These are phyloP conservation scores for Furcifer pardalis DNA, from an alignment of 2,797 vertebrate genomes.

Conservation along the genomic window DNA sequence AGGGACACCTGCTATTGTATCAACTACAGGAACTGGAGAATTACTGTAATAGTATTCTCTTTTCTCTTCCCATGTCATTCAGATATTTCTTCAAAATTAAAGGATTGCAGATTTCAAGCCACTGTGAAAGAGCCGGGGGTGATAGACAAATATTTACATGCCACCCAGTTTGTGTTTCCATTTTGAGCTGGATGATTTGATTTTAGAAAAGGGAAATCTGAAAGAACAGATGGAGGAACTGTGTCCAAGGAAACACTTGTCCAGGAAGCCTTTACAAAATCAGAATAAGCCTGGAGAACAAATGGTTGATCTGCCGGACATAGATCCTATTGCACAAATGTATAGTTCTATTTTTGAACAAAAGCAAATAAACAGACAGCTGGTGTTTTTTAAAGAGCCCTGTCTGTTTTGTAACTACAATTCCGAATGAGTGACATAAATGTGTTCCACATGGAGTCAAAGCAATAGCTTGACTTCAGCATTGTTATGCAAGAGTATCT, in stretches of 20 bases:
- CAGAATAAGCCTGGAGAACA: constrained; percentile 31
- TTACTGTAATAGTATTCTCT: too few species aligned
- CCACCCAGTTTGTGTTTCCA: background rate
- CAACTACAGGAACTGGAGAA: background rate
- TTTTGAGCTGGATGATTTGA: background rate
- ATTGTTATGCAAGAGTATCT: background rate
- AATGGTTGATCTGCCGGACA: constrained; percentile 2
- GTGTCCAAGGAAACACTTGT: constrained; percentile 24
- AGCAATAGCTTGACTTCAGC: background rate
- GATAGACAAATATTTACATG: background rate
- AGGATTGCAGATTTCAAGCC: background rate
- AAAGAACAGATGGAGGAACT: constrained; percentile 22
- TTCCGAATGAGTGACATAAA: constrained; percentile 6
- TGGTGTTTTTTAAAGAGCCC: constrained; percentile 22
- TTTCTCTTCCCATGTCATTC: background rate
- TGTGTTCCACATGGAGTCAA: background rate
- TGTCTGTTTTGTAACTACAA: background rate
- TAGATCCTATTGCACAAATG: background rate
- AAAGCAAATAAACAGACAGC: constrained; percentile 16
- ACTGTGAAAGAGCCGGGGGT: background rate
- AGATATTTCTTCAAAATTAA: background rate
- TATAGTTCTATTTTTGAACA: constrained; percentile 23
- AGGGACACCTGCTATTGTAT: background rate
- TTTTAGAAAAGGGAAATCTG: constrained; percentile 27
- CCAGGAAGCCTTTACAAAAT: constrained; percentile 18